These are phyloP conservation scores for Orthosia incerta DNA, from an alignment of 2,888 invertebrate genomes.

Conservation along the genomic window DNA sequence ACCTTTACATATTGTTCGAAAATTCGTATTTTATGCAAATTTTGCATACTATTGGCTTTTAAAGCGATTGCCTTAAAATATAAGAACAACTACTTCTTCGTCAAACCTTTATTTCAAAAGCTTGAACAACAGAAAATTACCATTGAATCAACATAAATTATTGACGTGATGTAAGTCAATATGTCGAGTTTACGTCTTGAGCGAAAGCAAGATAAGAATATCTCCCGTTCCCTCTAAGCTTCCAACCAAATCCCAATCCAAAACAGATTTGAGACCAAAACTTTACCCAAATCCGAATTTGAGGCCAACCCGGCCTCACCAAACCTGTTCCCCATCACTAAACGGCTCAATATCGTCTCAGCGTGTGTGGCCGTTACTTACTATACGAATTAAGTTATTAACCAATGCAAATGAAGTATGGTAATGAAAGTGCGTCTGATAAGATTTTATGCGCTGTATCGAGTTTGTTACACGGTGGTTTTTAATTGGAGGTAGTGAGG, in stretches of 20 bases:
- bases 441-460: constrained; percentile 28
- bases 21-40: neutral
- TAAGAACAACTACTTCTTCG: neutral
- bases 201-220: too few relatives aligned
- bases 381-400: constrained; percentile 79
- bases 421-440: constrained; percentile 54
- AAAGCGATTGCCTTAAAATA: neutral
- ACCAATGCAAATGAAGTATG: constrained; percentile 78
- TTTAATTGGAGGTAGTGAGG: constrained; percentile 27
- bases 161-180: too few relatives aligned
- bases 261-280: constrained; percentile 45
- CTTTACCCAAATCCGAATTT: constrained; percentile 26
- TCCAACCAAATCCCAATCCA: neutral
- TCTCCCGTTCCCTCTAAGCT: neutral
- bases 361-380: constrained; percentile 76
- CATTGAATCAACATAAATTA: too few relatives aligned
- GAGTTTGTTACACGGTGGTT: constrained; percentile 12
- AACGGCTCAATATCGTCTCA: constrained; percentile 47
- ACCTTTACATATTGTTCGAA: too few relatives aligned
- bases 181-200: too few relatives aligned
- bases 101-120: neutral
- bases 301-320: constrained; percentile 36
- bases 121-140: too few relatives aligned
- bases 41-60: neutral
- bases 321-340: constrained; percentile 65